Evolutionary conservation across 2,113 vertebrate genomes (phyloP), one percentile per base, ranked within the genome.

Genomic region (Tetrax tetrax): DNA sequence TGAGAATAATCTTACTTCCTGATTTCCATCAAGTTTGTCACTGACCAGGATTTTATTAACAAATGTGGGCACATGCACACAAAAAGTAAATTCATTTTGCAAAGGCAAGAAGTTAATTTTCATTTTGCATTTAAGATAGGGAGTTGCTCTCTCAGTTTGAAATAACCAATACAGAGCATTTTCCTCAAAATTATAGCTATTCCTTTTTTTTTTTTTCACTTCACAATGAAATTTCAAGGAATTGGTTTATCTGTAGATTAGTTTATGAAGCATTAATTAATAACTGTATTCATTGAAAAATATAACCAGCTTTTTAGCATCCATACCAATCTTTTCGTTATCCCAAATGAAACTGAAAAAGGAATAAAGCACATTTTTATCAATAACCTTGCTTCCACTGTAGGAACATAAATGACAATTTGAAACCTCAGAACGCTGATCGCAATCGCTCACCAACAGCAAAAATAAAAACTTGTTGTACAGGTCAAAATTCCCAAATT

Each of bases 231-330:
- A 68, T 82, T 82, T 75, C 56, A 84, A 82, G 19, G 61, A 85
- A 83, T 68, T 48, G 43, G 35, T 84, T 89, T 91, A 63, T 84
- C 53, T 79, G 45, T 66, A 89, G 65, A 70, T 18, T 71, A 64
- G n/a, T 83, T 89, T 89, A 87, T 70, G 31, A 80, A 89, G n/a
- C 68, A 74, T 70, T 72, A 76, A 89, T 77, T 86, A 95, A 83
- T 68, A 94, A 90, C 31, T 63, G 51, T 21, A 66, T 77, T 85
- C 17, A 53, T 70, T 78, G 48, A 71, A 90, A 96, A 93, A 86
- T 25, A 41, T 33, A 83, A 45, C 19, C 31, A 61, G 12, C 38
- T 83, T 31, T 96, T 90, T 51, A 93, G 37, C 71, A 83, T 56
- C 41, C 77, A 23, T 80, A 59, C 29, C 51, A 86, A n/a, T 47